A percentile compares a stretch with the other conserved stretches of the same genome.
These are phyloP conservation scores for Chiloscyllium plagiosum DNA, from an alignment of 2,113 vertebrate species.

Conservation along the genomic window DNA sequence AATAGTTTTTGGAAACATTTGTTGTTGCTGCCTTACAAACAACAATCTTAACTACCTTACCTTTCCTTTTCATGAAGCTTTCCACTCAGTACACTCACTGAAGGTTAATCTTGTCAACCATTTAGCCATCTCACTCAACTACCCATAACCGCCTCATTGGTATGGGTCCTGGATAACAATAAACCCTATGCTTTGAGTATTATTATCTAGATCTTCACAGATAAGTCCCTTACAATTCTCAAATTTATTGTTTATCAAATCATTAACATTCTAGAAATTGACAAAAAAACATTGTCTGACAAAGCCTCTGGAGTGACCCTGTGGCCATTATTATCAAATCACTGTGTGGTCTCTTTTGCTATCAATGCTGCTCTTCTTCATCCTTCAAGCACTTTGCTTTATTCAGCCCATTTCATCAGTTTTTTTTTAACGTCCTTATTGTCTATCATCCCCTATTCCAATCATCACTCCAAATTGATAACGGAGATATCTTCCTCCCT, in stretches of 20 bases:
- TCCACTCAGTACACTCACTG: not conserved
- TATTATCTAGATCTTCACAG: not conserved
- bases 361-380: not conserved
- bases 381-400: not conserved
- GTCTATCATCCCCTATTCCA: not conserved
- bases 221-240: not conserved
- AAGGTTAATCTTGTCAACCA: not conserved
- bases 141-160: not conserved
- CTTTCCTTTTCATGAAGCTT: not conserved
- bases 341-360: not conserved
- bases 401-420: not conserved
- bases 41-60: not conserved
- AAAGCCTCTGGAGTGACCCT: not conserved
- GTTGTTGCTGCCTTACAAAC: not conserved
- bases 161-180: not conserved
- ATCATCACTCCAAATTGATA: not conserved
- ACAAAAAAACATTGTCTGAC: not conserved
- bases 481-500: not conserved
- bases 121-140: not conserved
- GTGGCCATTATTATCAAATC: not conserved
- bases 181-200: not conserved
- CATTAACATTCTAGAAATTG: not conserved
- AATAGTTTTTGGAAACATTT: not conserved
- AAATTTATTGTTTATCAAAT: not conserved
- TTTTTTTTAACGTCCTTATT: not conserved